These are phyloP conservation scores for Clarias macrocephalus DNA, from an alignment of 2,113 vertebrate genomes.

Conservation along the genomic window DNA sequence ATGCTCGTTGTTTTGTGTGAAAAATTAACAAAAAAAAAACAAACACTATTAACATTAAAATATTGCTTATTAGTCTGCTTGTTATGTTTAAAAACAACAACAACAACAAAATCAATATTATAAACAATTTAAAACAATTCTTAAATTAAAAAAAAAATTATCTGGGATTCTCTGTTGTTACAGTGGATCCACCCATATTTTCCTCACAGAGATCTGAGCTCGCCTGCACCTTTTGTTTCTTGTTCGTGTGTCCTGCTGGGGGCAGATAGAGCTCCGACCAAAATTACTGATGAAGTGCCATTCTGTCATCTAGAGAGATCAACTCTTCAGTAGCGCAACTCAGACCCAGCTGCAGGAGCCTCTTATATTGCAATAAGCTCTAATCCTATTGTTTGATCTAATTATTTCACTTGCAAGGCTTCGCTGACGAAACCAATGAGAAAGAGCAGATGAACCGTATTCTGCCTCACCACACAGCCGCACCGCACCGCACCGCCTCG, in stretches of 20 bases:
- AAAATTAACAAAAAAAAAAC: not conserved
- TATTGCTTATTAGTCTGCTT: conserved; percentile 17
- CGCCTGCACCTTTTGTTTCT: conserved; percentile 24
- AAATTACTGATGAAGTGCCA: conserved; percentile 35
- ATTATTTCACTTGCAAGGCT: conserved; percentile 55
- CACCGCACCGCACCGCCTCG: not conserved
- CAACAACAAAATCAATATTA: not conserved
- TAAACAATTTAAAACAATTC: not conserved
- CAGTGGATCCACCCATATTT: not conserved
- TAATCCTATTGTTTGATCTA: conserved; percentile 61
- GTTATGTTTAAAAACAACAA: not conserved
- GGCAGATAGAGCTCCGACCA: not conserved
- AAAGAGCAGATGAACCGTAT: conserved; percentile 45
- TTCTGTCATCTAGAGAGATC: conserved; percentile 1
- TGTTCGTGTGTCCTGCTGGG: conserved; percentile 7
- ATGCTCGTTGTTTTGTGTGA: not conserved
- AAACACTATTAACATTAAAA: conserved; percentile 22
- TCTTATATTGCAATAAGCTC: conserved; percentile 48
- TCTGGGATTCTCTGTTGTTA: not conserved
- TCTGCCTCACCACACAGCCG: conserved; percentile 13
- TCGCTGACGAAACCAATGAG: conserved; percentile 51
- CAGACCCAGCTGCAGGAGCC: conserved; percentile 21
- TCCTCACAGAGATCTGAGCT: conserved; percentile 11
- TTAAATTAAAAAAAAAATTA: not conserved
- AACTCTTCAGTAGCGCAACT: conserved; percentile 1